Base-by-base conservation (phyloP, 2,888 invertebrate genomes). In the Drosophila yooni region DNA sequence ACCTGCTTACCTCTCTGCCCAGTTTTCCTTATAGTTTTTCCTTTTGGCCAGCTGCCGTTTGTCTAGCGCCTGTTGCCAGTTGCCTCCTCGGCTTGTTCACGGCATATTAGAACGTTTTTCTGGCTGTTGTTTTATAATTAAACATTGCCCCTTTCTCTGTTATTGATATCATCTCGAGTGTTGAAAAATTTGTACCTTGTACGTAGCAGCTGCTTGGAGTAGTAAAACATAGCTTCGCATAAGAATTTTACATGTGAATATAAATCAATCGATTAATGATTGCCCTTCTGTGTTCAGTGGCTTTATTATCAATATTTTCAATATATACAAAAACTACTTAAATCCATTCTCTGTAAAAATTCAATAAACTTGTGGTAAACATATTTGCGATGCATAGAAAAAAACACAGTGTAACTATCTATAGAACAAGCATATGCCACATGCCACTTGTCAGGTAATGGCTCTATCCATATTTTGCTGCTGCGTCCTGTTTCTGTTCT, bases 41-140 rank as follows among this genome's bases (percentile, higher is more conserved):
- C 51, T 64, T 53, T 63, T 48, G 54, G 48, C 54, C 85, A 89
- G 85, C 85, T 89, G 85, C 81, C 56, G 62, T 64, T 67, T 67
- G 46, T 31, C 51, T 64, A 53, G 29, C 64, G 74, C 61, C 54
- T 46, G 52, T 63, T 71, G 74, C 43, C 43, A 40, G 58, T 66
- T 80, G 69, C 34, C 40, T 62, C n/a, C 25, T 68, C 40, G 56
- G 60, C 34, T 53, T 38, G 29, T 36, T 48, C 18, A 59, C 40
- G 58, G 60, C 43, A 36, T 51, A 48, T 62, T 67, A 53, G 21
- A 21, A 15, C 29, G 21, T 67, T 70, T 70, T 66, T 63, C 63
- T 51, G 60, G 46, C 50, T 59, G 56, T 54, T 81, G 56, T 58
- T 71, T 59, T 66, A 61, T 78, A 81, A 80, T 81, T 81, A 81